A percentile compares a stretch with the other conserved stretches of the same genome.
Evolutionary conservation across 2,113 vertebrate species (phyloP).

Genomic region (Pangasianodon hypophthalmus): DNA sequence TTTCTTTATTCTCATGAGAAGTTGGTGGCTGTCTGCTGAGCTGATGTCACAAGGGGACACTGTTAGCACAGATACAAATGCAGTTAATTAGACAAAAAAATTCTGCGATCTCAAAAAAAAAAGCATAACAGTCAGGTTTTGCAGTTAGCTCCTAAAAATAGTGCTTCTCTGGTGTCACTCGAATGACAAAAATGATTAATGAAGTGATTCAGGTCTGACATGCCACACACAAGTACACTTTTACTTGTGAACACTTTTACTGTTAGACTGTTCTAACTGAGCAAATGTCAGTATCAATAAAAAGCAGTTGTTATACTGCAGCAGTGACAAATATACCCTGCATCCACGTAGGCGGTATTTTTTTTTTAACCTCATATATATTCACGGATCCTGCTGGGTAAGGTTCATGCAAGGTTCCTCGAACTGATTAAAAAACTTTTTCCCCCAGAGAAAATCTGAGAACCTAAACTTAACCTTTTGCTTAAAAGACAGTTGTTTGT

Average conservation of each 20-base stretch:
- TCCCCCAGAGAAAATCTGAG: neutral
- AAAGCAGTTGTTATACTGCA: neutral
- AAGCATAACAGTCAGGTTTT: neutral
- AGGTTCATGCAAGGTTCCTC: neutral
- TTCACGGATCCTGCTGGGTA: neutral
- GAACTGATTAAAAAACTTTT: neutral
- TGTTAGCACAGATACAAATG: neutral
- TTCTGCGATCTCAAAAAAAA: neutral
- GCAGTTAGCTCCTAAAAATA: neutral
- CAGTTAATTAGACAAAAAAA: neutral
- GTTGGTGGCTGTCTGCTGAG: no score
- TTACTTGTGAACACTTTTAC: neutral
- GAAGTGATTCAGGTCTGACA: neutral
- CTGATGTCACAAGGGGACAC: neutral
- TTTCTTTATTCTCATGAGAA: neutral
- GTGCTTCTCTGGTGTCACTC: neutral
- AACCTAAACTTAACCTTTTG: neutral
- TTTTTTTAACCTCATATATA: neutral
- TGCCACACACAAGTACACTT: neutral
- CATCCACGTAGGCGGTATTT: neutral
- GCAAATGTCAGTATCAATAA: neutral
- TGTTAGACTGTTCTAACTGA: neutral
- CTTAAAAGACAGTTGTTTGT: constrained; percentile 1
- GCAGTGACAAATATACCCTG: neutral
- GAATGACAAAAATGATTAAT: neutral